phyloP scores from a whole-genome alignment of 2,113 vertebrate genomes.

The Puntigrus tetrazona region DNA sequence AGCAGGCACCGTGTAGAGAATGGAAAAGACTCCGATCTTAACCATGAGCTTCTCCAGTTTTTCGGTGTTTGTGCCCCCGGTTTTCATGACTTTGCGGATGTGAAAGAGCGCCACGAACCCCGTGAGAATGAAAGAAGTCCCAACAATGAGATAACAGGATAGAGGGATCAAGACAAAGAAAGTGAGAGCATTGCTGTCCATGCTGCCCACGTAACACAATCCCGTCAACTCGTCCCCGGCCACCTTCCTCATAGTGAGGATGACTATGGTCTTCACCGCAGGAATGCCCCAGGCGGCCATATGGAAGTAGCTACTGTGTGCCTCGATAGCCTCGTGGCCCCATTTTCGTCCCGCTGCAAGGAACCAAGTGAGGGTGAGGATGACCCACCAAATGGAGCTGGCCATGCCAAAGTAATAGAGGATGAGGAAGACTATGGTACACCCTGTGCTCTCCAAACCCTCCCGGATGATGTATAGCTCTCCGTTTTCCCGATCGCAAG shows the following conservation, averaged over 20 bases:
- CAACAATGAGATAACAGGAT: slow-evolving; percentile 83
- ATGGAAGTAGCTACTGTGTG: slow-evolving; percentile 89
- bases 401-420: slow-evolving; percentile 83
- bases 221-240: slow-evolving; percentile 86
- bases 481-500: slow-evolving; percentile 83
- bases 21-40: slow-evolving; percentile 86
- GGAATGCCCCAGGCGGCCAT: slow-evolving; percentile 87
- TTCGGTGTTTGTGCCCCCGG: slow-evolving; percentile 85
- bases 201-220: slow-evolving; percentile 84
- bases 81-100: slow-evolving; percentile 89
- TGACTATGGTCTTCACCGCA: slow-evolving; percentile 84
- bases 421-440: slow-evolving; percentile 86
- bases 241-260: slow-evolving; percentile 87
- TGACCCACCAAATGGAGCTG: slow-evolving; percentile 67
- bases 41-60: slow-evolving; percentile 91
- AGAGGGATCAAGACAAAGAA: slow-evolving; percentile 85
- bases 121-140: slow-evolving; percentile 86
- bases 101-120: slow-evolving; percentile 89
- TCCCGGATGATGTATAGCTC: slow-evolving; percentile 85
- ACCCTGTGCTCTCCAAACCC: slow-evolving; percentile 85
- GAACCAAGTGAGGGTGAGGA: slow-evolving; percentile 65
- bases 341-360: slow-evolving; percentile 86
- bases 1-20: slow-evolving; percentile 82
- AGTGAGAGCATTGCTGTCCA: slow-evolving; percentile 76
- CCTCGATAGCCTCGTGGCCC: slow-evolving; percentile 88